Evolutionary conservation across 1,140 invertebrate genomes (phyloP).

Genomic region (Oryzaephilus surinamensis): DNA sequence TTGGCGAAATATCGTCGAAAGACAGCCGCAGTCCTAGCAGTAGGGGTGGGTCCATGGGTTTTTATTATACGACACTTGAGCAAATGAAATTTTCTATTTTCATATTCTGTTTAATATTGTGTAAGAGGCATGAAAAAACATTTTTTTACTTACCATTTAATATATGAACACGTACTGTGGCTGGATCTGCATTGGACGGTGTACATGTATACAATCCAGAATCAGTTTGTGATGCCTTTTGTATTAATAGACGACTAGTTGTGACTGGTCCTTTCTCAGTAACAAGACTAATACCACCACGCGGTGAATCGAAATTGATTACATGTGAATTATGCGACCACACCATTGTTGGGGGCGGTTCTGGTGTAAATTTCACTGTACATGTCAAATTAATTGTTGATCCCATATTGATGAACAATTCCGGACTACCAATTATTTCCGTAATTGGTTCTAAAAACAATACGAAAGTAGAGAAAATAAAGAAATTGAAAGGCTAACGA

Average conservation of each 20-base stretch:
- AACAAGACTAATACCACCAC: slow-evolving; percentile 59
- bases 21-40: no score
- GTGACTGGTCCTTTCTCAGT: slow-evolving; percentile 70
- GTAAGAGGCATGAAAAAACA: neutral
- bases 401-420: slow-evolving; percentile 73
- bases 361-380: slow-evolving; percentile 67
- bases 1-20: no score
- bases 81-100: neutral
- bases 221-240: slow-evolving; percentile 60
- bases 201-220: slow-evolving; percentile 67
- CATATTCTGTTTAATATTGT: neutral
- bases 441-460: slow-evolving; percentile 67
- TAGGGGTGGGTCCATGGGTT: neutral
- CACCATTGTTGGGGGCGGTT: slow-evolving; percentile 64
- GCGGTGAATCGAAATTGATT: slow-evolving; percentile 70
- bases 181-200: slow-evolving; percentile 68
- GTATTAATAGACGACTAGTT: slow-evolving; percentile 67
- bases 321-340: slow-evolving; percentile 73
- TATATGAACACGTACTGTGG: slow-evolving; percentile 66
- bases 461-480: neutral
- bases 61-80: neutral
- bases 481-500: neutral
- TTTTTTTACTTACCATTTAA: slow-evolving; percentile 57
- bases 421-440: slow-evolving; percentile 67
- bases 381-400: slow-evolving; percentile 84